Conservation (phyloP, 2,113 vertebrate species). For the Vimba vimba region DNA sequence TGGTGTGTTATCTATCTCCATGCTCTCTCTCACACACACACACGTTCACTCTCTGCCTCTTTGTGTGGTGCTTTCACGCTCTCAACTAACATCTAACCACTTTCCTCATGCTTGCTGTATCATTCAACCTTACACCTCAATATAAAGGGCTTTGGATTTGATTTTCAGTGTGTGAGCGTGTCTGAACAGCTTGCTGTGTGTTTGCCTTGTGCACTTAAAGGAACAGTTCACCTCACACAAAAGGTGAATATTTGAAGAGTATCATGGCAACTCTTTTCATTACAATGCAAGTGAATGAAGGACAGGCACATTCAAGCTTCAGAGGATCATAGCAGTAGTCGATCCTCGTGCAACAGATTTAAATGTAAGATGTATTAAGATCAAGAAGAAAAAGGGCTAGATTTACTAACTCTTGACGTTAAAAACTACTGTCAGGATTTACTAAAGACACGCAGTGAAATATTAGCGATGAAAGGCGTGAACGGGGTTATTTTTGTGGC, state of each 20-base stretch:
- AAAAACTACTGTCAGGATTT: too few species aligned
- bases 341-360: not conserved
- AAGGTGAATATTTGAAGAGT: not conserved
- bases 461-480: too few species aligned
- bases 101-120: slow-evolving; percentile 18
- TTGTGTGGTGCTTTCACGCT: not conserved
- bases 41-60: not conserved
- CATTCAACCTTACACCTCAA: not conserved
- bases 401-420: too few species aligned
- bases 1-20: not conserved
- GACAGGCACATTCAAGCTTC: not conserved
- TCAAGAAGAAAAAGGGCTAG: not conserved
- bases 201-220: slow-evolving; percentile 18
- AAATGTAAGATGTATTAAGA: not conserved
- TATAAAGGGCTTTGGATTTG: not conserved
- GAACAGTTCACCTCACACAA: not conserved
- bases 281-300: not conserved
- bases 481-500: too few species aligned
- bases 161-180: not conserved
- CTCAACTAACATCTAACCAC: not conserved
- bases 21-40: not conserved
- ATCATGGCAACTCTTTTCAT: not conserved
- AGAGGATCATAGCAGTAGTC: not conserved
- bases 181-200: not conserved
- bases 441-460: too few species aligned